Evolutionary conservation across 2,113 vertebrate genomes (phyloP).

Genomic region (Sarotherodon lohbergeri): DNA sequence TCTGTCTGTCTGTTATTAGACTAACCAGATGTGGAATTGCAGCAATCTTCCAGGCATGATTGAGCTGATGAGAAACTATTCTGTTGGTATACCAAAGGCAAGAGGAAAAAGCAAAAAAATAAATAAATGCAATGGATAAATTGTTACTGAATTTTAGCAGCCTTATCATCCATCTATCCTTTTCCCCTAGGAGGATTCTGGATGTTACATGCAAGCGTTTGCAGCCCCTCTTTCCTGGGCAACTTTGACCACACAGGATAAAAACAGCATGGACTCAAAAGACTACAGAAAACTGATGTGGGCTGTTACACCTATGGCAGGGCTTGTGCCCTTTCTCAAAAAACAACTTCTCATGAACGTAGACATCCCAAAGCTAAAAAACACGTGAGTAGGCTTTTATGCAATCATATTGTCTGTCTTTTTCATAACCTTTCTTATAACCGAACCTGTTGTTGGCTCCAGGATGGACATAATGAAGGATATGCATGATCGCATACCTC

Average conservation of each 20-base stretch:
- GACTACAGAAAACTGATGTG: conserved; percentile 41
- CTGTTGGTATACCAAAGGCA: conserved; percentile 45
- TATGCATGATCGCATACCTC: conserved; percentile 14
- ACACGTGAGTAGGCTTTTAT: conserved; percentile 43
- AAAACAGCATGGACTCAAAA: neutral
- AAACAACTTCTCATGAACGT: conserved; percentile 14
- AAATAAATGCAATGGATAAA: neutral
- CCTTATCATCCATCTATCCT: neutral
- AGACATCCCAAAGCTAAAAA: neutral
- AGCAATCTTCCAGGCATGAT: conserved; percentile 38
- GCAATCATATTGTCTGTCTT: neutral
- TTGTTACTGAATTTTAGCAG: neutral
- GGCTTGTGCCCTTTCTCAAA: neutral
- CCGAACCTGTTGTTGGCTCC: neutral
- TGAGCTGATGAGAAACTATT: conserved; percentile 31
- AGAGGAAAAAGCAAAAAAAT: neutral
- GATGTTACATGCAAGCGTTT: conserved; percentile 57
- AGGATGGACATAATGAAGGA: conserved; percentile 57
- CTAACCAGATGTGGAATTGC: conserved; percentile 39
- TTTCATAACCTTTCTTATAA: neutral
- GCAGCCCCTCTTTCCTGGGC: conserved; percentile 52
- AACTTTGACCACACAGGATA: neutral
- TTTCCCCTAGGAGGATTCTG: conserved; percentile 5
- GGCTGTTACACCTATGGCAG: conserved; percentile 32
- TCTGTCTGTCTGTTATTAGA: neutral